Evolutionary conservation across 2,888 invertebrate species (phyloP).

Genomic region (Chirona hameri): DNA sequence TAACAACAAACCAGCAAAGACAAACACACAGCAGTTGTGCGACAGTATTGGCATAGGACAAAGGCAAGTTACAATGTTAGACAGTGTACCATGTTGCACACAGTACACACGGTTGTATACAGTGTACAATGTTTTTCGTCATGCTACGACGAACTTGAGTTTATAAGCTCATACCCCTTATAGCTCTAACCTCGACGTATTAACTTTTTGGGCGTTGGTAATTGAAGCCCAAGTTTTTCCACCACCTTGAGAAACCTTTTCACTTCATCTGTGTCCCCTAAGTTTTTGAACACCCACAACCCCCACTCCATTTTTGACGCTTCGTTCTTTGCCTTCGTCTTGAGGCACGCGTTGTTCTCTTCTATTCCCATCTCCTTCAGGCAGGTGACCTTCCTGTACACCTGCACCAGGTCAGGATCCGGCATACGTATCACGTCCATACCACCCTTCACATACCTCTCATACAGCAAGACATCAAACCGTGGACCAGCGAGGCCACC

Average conservation of each 20-base stretch:
- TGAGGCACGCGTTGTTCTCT: neutral
- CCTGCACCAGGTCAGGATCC: neutral
- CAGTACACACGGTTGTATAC: too few species aligned
- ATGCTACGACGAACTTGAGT: too few species aligned
- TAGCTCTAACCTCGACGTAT: too few species aligned
- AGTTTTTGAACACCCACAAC: neutral
- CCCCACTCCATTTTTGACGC: conserved; percentile 1
- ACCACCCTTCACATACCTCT: neutral
- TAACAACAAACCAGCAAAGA: too few species aligned
- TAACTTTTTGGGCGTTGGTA: too few species aligned
- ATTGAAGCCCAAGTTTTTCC: neutral
- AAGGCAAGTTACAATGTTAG: too few species aligned
- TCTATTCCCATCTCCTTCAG: neutral
- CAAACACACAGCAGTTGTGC: too few species aligned
- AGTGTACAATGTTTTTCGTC: too few species aligned
- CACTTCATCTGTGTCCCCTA: neutral
- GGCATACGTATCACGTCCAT: neutral
- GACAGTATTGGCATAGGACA: too few species aligned
- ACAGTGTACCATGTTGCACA: too few species aligned
- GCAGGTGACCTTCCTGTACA: neutral
- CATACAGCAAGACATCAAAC: neutral
- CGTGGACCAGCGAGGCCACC: neutral
- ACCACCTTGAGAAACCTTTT: neutral
- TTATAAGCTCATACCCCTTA: too few species aligned
- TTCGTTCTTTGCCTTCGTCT: neutral